A percentile compares a stretch with the other conserved stretches of the same genome.
Evolutionary conservation across 2,797 vertebrate species (phyloP).

Genomic region (Amphiprion clarkii): DNA sequence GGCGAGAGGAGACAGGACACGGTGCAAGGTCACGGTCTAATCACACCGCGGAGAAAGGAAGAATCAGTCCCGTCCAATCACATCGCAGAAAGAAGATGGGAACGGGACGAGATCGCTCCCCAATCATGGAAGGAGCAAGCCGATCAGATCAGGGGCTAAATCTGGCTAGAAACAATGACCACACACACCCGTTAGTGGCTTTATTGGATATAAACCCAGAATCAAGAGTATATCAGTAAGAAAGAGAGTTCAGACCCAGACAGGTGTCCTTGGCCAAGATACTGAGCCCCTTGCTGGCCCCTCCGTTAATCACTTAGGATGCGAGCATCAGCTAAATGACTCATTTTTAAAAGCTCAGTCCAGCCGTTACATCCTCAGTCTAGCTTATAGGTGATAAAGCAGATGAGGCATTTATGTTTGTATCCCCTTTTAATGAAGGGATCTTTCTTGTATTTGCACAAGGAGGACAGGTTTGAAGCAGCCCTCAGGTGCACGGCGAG

Average conservation of each 20-base stretch:
- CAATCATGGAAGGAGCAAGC: conserved; percentile 32
- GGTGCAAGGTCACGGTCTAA: conserved; percentile 68
- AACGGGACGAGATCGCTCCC: conserved; percentile 38
- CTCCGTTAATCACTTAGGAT: conserved; percentile 52
- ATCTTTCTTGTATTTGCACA: conserved; percentile 55
- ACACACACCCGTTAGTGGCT: conserved; percentile 2
- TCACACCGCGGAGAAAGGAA: conserved; percentile 35
- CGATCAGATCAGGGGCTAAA: conserved; percentile 43
- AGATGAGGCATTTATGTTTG: conserved; percentile 62
- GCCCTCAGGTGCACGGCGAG: conserved; percentile 16
- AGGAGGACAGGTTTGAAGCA: conserved; percentile 26
- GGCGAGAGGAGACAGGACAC: conserved; percentile 45
- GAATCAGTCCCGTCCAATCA: conserved; percentile 41
- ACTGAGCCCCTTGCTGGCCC: conserved; percentile 1
- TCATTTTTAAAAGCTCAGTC: conserved; percentile 59
- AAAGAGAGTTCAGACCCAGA: conserved; percentile 21
- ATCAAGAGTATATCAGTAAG: not conserved
- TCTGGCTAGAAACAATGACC: conserved; percentile 17
- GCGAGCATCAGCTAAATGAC: conserved; percentile 43
- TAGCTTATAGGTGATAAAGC: conserved; percentile 45
- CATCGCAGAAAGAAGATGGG: conserved; percentile 7
- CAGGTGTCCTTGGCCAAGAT: conserved; percentile 47
- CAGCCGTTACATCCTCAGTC: conserved; percentile 49
- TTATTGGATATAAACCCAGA: conserved; percentile 18
- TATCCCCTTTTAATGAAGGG: conserved; percentile 58